Conservation (phyloP, 2,113 vertebrate genomes). For the Scartelaos histophorus region DNA sequence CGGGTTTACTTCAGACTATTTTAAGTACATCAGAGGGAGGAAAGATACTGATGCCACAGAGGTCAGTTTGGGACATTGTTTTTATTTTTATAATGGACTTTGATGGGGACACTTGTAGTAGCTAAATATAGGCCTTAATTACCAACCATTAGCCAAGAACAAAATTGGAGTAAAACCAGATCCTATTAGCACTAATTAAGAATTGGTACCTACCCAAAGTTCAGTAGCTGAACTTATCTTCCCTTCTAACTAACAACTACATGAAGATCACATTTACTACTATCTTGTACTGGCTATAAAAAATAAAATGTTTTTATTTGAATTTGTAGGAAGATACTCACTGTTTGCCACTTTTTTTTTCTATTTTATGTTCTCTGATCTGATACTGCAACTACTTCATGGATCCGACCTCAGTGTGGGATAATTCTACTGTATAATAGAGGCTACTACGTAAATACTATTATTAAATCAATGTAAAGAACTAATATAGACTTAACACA, state of each 20-base stretch:
- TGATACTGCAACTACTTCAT: not conserved
- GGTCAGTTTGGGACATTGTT: not conserved
- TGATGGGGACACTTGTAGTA: not conserved
- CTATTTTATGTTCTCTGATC: not conserved
- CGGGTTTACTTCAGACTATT: not conserved
- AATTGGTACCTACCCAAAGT: conserved; percentile 3
- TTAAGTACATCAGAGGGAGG: not conserved
- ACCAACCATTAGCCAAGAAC: conserved; percentile 8
- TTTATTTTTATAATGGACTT: not conserved
- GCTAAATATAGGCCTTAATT: not conserved
- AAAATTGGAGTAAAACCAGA: not conserved
- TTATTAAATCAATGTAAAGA: not conserved
- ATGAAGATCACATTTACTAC: not conserved
- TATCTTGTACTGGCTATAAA: not conserved
- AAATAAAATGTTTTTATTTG: not conserved
- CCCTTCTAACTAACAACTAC: not conserved
- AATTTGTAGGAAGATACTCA: not conserved
- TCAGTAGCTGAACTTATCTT: not conserved
- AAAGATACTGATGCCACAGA: not conserved
- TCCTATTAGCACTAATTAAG: conserved; percentile 1
- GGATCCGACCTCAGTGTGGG: not conserved
- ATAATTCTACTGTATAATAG: not conserved
- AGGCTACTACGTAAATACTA: not conserved
- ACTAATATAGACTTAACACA: not conserved
- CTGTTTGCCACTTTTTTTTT: not conserved